Percentiles rank a stretch among this genome's conserved stretches.
Evolutionary conservation across 2,888 invertebrate genomes (phyloP).

Genomic region (Notodonta ziczac): DNA sequence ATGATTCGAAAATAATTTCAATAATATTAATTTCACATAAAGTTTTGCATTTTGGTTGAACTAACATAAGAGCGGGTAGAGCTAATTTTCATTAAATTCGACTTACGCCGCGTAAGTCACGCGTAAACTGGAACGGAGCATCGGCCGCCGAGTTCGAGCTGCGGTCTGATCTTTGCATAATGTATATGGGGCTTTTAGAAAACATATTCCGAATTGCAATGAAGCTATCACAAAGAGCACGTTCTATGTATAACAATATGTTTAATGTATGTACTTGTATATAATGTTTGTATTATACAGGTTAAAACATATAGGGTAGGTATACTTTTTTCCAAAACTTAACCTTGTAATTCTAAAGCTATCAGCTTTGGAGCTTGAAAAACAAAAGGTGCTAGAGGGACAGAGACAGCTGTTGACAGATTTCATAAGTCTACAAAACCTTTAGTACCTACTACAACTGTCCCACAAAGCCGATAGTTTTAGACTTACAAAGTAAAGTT

Average conservation of each 20-base stretch:
- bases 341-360: too few relatives aligned
- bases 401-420: too few relatives aligned
- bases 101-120: slow-evolving; percentile 17
- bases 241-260: background rate
- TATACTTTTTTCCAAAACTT: too few relatives aligned
- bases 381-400: too few relatives aligned
- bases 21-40: background rate
- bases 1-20: background rate
- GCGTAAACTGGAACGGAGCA: slow-evolving; percentile 6
- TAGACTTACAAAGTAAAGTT: too few relatives aligned
- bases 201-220: slow-evolving; percentile 12
- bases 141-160: slow-evolving; percentile 8
- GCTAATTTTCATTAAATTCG: slow-evolving; percentile 31
- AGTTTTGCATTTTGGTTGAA: slow-evolving; percentile 10
- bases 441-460: too few relatives aligned
- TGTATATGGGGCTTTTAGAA: slow-evolving; percentile 13
- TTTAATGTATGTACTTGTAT: too few relatives aligned
- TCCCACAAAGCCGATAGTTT: too few relatives aligned
- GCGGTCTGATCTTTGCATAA: slow-evolving; percentile 10
- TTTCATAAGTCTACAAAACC: too few relatives aligned
- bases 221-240: slow-evolving; percentile 11
- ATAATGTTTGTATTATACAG: too few relatives aligned
- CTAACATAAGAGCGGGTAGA: slow-evolving; percentile 16
- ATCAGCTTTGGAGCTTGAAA: too few relatives aligned
- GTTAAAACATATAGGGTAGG: too few relatives aligned